Percentiles rank a stretch among this genome's conserved stretches.
Evolutionary conservation across 92 coral and sea anemone genomes (phyloP).

Genomic region (Umimayanthus chanpuru): DNA sequence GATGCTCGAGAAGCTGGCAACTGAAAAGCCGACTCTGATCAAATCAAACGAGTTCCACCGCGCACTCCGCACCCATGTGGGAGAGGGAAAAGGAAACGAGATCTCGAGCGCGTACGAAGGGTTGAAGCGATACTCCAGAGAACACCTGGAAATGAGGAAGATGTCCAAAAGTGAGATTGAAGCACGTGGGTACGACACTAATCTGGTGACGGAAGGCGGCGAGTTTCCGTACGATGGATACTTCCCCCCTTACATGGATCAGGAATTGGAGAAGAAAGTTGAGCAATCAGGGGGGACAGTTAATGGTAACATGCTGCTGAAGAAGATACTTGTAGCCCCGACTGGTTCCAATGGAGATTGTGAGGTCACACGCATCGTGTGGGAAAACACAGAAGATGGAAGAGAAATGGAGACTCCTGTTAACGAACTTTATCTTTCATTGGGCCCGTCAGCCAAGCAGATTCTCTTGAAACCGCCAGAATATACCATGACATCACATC

Average conservation of each 20-base stretch:
- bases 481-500: slow-evolving; percentile 4
- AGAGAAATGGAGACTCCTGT: neutral
- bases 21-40: slow-evolving; percentile 18
- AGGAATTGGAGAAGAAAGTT: slow-evolving; percentile 19
- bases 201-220: slow-evolving; percentile 19
- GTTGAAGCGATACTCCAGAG: slow-evolving; percentile 11
- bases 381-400: slow-evolving; percentile 4
- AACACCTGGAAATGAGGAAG: slow-evolving; percentile 21
- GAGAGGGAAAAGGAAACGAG: slow-evolving; percentile 8
- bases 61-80: slow-evolving; percentile 31
- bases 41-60: slow-evolving; percentile 19
- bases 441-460: slow-evolving; percentile 20
- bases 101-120: slow-evolving; percentile 27
- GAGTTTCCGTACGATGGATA: slow-evolving; percentile 27
- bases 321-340: slow-evolving; percentile 29
- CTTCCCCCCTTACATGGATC: slow-evolving; percentile 34
- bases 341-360: slow-evolving; percentile 28
- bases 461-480: neutral
- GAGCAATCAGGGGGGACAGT: slow-evolving; percentile 20
- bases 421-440: slow-evolving; percentile 13
- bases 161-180: slow-evolving; percentile 24
- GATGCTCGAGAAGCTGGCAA: slow-evolving; percentile 7
- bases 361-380: slow-evolving; percentile 26
- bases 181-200: slow-evolving; percentile 8
- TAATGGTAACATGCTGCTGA: slow-evolving; percentile 26